Percentiles rank a stretch among this genome's conserved stretches.
Evolutionary conservation across 2,113 vertebrate genomes (phyloP).

Genomic region (Mellivora capensis): DNA sequence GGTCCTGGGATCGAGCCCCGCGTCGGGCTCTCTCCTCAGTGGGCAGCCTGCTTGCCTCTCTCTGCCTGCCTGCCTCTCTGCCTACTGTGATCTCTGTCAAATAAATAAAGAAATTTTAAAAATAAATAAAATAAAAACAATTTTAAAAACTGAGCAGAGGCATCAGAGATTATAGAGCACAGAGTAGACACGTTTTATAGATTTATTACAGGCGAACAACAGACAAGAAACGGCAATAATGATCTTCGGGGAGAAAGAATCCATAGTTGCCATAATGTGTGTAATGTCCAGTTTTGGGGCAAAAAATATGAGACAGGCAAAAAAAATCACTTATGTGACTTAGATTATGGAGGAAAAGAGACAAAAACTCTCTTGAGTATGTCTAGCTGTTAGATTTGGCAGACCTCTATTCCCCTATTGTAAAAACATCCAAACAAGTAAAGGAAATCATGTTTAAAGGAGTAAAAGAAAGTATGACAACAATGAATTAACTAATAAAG

Average conservation of each 20-base stretch:
- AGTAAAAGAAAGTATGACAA: not conserved
- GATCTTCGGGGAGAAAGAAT: not conserved
- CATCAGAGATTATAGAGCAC: not conserved
- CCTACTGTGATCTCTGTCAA: too few species aligned
- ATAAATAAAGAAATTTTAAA: too few species aligned
- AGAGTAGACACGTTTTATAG: not conserved
- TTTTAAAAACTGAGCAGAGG: not conserved
- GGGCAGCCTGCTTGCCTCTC: too few species aligned
- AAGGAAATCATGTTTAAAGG: not conserved
- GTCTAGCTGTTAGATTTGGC: not conserved
- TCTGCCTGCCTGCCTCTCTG: too few species aligned
- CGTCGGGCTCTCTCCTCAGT: too few species aligned
- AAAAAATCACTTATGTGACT: not conserved
- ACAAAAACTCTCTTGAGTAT: not conserved
- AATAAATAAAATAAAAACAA: not conserved
- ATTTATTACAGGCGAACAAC: not conserved
- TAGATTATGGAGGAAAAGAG: not conserved
- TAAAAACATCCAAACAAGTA: not conserved
- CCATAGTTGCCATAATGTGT: not conserved
- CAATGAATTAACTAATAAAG: not conserved
- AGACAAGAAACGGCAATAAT: not conserved
- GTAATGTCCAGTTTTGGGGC: not conserved
- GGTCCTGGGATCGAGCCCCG: too few species aligned
- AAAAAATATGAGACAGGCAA: not conserved
- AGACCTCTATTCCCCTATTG: not conserved